Percentiles rank a stretch among this genome's conserved stretches.
phyloP scores from a whole-genome alignment of 2,797 vertebrate genomes.

The Sphaeramia orbicularis region DNA sequence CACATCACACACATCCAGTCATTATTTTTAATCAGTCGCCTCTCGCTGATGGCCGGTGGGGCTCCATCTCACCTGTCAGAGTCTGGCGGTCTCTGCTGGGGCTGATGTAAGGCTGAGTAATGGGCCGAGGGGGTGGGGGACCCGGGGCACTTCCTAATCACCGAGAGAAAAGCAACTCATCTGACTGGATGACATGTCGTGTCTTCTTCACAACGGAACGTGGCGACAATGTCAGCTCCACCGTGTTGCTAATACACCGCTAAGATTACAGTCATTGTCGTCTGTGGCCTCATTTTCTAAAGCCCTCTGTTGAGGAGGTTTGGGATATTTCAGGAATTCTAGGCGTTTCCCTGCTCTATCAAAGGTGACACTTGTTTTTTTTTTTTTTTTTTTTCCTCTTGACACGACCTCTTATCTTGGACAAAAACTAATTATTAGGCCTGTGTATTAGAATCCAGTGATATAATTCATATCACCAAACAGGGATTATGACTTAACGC shows the following conservation, averaged over 20 bases:
- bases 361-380: too few relatives aligned
- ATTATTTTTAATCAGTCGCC: constrained; percentile 75
- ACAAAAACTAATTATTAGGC: too few relatives aligned
- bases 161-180: constrained; percentile 43
- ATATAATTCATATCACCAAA: too few relatives aligned
- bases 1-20: constrained; percentile 61
- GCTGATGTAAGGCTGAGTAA: constrained; percentile 70
- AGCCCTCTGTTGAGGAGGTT: too few relatives aligned
- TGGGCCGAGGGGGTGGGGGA: constrained; percentile 42
- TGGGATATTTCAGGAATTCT: too few relatives aligned
- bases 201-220: constrained; percentile 22
- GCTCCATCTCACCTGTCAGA: constrained; percentile 65
- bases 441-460: too few relatives aligned
- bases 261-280: constrained; percentile 21
- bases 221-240: constrained; percentile 11
- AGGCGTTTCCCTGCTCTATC: too few relatives aligned
- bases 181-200: constrained; percentile 36
- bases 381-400: too few relatives aligned
- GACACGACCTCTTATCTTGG: too few relatives aligned
- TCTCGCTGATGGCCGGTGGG: constrained; percentile 49
- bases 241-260: constrained; percentile 14
- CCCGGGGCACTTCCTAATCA: constrained; percentile 62
- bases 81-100: constrained; percentile 30
- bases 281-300: not conserved
- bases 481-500: too few relatives aligned